A percentile compares a stretch with the other conserved stretches of the same genome.
phyloP scores from a whole-genome alignment of 2,113 vertebrate genomes.

The Nesoenas mayeri region DNA sequence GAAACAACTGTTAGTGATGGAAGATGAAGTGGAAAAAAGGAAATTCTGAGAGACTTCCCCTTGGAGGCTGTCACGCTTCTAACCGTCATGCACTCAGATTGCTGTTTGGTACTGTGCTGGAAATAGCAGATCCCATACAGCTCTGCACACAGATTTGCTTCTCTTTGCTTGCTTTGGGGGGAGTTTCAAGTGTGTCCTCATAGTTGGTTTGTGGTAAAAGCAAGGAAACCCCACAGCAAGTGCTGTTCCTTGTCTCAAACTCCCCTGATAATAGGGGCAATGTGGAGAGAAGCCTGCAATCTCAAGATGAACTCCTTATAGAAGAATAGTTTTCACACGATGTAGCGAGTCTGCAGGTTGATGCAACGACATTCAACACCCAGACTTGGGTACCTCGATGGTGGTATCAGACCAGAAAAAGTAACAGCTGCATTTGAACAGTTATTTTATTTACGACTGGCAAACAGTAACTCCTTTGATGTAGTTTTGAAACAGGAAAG shows the following conservation, averaged over 20 bases:
- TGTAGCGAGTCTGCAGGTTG: neutral
- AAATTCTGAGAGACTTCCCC: neutral
- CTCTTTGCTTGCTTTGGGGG: neutral
- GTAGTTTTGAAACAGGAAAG: neutral
- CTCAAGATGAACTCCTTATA: neutral
- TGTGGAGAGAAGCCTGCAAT: neutral
- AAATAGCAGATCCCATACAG: neutral
- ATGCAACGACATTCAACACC: neutral
- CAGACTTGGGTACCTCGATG: neutral
- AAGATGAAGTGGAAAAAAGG: neutral
- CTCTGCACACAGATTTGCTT: neutral
- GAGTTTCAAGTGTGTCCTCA: neutral
- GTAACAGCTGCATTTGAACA: neutral
- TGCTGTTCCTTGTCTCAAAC: neutral
- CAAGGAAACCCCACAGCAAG: neutral
- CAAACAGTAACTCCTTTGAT: neutral
- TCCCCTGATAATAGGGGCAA: neutral
- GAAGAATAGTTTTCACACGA: neutral
- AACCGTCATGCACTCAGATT: too few species aligned
- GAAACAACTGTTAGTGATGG: neutral
- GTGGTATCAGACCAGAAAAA: neutral
- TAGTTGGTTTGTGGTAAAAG: neutral
- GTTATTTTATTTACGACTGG: neutral
- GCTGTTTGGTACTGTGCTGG: neutral
- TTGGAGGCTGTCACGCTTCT: too few species aligned